These are phyloP conservation scores for Numenius phaeopus DNA, from an alignment of 2,797 vertebrate species.

Conservation along the genomic window DNA sequence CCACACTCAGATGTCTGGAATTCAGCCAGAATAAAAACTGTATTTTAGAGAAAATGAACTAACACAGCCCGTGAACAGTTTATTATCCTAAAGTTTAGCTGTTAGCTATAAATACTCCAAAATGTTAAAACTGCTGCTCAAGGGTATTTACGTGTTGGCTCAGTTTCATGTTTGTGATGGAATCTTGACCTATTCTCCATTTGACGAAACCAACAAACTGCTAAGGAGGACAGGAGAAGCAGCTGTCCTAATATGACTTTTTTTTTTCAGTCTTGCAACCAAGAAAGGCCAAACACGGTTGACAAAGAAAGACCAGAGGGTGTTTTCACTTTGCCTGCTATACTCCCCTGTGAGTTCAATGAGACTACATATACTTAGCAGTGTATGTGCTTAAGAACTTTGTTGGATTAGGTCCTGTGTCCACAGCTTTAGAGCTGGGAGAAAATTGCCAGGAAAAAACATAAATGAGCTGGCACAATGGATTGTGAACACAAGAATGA, in stretches of 20 bases:
- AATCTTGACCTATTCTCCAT: constrained; percentile 40
- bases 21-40: not conserved
- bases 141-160: constrained; percentile 20
- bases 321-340: not conserved
- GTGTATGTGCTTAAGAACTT: not conserved
- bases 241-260: constrained; percentile 42
- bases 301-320: not conserved
- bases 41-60: constrained; percentile 42
- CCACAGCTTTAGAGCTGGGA: constrained; percentile 30
- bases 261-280: constrained; percentile 1
- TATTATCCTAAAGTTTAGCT: constrained; percentile 31
- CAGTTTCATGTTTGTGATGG: not conserved
- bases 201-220: not conserved
- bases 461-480: constrained; percentile 20
- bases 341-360: not conserved
- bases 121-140: constrained; percentile 34
- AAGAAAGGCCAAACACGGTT: not conserved
- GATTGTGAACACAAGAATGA: not conserved
- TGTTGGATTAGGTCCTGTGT: constrained; percentile 15
- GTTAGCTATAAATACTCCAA: constrained; percentile 34
- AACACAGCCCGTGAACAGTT: not conserved
- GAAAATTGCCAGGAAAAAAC: constrained; percentile 60
- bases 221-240: not conserved
- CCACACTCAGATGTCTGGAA: not conserved
- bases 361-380: constrained; percentile 9